Conservation (phyloP, 2,797 vertebrate genomes). For the Leptoclinus maculatus region DNA sequence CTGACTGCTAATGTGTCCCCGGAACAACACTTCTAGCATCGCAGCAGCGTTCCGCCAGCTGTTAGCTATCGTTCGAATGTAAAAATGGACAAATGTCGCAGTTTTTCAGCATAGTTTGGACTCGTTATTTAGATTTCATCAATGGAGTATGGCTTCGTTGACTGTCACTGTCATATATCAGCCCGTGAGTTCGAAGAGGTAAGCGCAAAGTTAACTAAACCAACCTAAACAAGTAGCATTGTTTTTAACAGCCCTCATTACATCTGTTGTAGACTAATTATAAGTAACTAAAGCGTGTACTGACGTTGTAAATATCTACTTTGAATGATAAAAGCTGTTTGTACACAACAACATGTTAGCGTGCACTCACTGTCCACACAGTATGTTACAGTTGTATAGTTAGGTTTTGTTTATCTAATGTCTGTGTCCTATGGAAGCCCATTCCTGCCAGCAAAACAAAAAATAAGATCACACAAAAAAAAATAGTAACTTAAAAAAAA, state of each 20-base stretch:
- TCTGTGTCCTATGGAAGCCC: too few relatives aligned
- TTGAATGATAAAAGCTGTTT: neutral
- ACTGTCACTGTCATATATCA: conserved; percentile 80
- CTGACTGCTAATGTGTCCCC: neutral
- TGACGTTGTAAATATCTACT: neutral
- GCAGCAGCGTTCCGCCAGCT: neutral
- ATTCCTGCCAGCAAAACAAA: too few relatives aligned
- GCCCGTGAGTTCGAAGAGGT: conserved; percentile 77
- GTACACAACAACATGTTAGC: neutral
- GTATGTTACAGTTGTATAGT: too few relatives aligned
- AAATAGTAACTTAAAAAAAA: too few relatives aligned
- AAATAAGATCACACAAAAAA: too few relatives aligned
- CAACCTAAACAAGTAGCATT: neutral
- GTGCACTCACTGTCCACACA: neutral
- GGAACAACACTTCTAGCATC: neutral
- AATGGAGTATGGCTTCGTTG: conserved; percentile 71
- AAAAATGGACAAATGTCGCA: neutral
- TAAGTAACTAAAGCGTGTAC: neutral
- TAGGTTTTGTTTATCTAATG: neutral
- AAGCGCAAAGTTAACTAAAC: neutral
- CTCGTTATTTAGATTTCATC: neutral
- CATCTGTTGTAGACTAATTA: neutral
- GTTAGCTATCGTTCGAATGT: neutral
- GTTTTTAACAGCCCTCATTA: neutral
- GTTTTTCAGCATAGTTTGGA: fast-evolving